phyloP scores from a whole-genome alignment of 1,140 invertebrate genomes.

The Laupala kohalensis region DNA sequence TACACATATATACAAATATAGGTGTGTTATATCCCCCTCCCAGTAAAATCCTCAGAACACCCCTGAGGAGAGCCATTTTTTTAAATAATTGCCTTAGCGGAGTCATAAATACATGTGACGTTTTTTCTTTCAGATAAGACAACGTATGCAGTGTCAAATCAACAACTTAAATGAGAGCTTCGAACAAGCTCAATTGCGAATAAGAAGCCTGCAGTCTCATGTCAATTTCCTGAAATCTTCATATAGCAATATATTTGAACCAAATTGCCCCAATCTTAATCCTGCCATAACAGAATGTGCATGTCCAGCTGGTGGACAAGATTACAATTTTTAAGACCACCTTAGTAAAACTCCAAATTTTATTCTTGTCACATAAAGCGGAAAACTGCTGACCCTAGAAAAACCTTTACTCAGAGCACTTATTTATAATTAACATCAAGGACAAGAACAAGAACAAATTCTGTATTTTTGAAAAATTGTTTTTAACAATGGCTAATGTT shows the following conservation, averaged over 20 bases:
- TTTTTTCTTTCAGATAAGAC: slow-evolving; percentile 37
- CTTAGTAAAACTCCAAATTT: neutral
- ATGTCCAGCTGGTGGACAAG: neutral
- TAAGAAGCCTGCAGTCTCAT: slow-evolving; percentile 45
- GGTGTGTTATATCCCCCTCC: too few species aligned
- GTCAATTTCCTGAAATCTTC: slow-evolving; percentile 46
- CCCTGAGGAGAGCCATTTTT: too few species aligned
- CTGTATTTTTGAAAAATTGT: too few species aligned
- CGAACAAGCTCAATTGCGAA: slow-evolving; percentile 47
- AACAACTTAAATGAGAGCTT: slow-evolving; percentile 50
- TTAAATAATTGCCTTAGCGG: too few species aligned
- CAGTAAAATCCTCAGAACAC: too few species aligned
- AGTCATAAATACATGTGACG: too few species aligned
- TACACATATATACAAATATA: too few species aligned
- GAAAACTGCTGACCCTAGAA: too few species aligned
- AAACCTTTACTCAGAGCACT: too few species aligned
- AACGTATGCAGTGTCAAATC: slow-evolving; percentile 53
- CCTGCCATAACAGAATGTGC: neutral
- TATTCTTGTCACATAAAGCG: neutral
- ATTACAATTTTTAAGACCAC: neutral
- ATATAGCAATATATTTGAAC: slow-evolving; percentile 27
- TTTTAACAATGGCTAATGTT: too few species aligned
- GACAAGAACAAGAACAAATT: too few species aligned
- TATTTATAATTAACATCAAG: too few species aligned
- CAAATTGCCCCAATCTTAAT: neutral